These are phyloP conservation scores for Aldabrachelys gigantea DNA, from an alignment of 2,113 vertebrate species.

Conservation along the genomic window DNA sequence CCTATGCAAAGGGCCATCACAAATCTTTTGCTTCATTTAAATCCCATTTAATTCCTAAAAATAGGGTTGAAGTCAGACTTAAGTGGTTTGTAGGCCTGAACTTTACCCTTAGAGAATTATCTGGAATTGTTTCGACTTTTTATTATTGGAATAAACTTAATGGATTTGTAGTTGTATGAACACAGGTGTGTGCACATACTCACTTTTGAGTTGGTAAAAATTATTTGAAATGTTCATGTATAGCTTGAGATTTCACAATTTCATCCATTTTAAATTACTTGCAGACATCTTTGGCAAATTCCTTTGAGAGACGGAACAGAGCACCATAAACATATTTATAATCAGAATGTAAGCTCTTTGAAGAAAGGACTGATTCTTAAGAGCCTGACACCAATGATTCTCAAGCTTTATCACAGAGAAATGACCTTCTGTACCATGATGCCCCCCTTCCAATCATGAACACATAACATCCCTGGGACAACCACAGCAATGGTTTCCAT, in stretches of 20 bases:
- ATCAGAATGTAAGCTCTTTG: not conserved
- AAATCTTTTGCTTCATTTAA: not conserved
- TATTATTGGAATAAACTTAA: not conserved
- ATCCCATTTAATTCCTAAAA: not conserved
- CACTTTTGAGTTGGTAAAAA: not conserved
- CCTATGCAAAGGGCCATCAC: not conserved
- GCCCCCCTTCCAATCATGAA: not conserved
- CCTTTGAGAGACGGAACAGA: not conserved
- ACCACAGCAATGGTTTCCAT: not conserved
- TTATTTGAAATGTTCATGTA: not conserved
- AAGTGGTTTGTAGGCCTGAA: not conserved
- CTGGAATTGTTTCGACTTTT: not conserved
- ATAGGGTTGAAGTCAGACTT: not conserved
- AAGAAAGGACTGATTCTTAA: not conserved
- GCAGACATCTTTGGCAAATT: not conserved
- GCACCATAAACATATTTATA: not conserved
- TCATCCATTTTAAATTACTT: not conserved
- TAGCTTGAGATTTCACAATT: not conserved
- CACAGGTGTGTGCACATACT: not conserved
- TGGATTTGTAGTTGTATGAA: not conserved
- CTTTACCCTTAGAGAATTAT: not conserved
- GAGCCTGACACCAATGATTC: not conserved
- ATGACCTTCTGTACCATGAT: not conserved
- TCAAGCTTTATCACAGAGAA: accelerated
- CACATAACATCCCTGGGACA: not conserved